Base-by-base conservation (phyloP, 2,797 vertebrate species). In the Mus spretus region DNA sequence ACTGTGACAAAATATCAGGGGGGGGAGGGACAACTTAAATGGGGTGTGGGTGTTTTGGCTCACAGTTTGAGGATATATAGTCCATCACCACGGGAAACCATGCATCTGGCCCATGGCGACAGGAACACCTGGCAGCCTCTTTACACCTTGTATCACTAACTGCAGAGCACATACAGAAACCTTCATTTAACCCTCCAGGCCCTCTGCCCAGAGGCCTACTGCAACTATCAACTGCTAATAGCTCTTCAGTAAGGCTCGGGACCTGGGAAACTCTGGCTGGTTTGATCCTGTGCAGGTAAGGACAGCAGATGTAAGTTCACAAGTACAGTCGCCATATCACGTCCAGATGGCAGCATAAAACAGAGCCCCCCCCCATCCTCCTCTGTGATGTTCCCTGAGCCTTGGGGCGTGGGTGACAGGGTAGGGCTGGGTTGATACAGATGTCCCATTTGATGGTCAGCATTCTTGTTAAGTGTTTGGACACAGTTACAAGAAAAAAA, bases 71-170 rank as follows among this genome's bases (percentile, higher is more conserved):
- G 72, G 19, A 13, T 20, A 8, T 4, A 17, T 13, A 47, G 87
- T n/a, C 7, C 12, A 5, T 24, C 31, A 15, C 0, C 19, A 4
- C 3, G 72, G 55, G 53, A 11, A 28, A 75, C 0, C 7, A 0
- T 47, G 55, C 11, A 59, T 55, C n/a, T 1, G 87, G n/a, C 47
- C 50, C 70, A 20, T 0, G 37, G 40, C 1, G 7, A 37, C 2
- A 2, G 50, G 28, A 70, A 14, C 47, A 37, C 5, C 12, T 15
- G 37, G 37, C 37, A 75, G 70, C 20, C 26, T 40, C 40, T 78
- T 37, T 34, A 20, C 1, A n/a, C 40, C 17, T 9, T 37, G 5
- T 9, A 57, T 26, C 9, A 7, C 55, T 40, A 13, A 22, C 44
- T 53, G 31, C 4, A 14, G 20, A 78, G 40, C 8, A 4, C 55